These are phyloP conservation scores for Phoxinus phoxinus DNA, from an alignment of 2,113 vertebrate genomes.

Conservation along the genomic window DNA sequence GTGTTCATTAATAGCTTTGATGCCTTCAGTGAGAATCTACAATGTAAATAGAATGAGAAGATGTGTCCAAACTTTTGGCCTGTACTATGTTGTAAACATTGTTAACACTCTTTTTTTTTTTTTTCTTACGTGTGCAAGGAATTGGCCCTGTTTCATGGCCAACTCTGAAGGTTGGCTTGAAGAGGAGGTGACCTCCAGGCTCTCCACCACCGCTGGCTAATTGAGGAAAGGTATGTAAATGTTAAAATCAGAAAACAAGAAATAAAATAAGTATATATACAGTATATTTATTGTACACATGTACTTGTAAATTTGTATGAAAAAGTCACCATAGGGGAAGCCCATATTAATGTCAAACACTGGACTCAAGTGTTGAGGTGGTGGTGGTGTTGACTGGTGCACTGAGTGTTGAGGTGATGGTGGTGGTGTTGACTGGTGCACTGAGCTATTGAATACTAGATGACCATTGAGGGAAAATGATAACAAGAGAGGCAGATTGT, in stretches of 20 bases:
- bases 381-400: not conserved
- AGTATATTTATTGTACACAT: constrained; percentile 5
- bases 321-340: constrained; percentile 1
- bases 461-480: too few species aligned
- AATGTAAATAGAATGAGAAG: too few species aligned
- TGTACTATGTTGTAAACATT: too few species aligned
- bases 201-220: too few species aligned
- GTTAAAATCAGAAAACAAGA: too few species aligned
- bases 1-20: too few species aligned
- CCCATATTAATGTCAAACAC: constrained; percentile 5
- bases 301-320: not conserved
- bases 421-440: not conserved
- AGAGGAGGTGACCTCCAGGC: too few species aligned
- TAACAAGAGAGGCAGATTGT: too few species aligned
- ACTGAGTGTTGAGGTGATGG: not conserved
- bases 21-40: too few species aligned
- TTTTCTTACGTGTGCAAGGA: not conserved
- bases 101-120: not conserved
- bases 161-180: not conserved
- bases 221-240: too few species aligned
- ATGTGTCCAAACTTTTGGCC: too few species aligned
- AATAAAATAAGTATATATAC: not conserved
- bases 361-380: not conserved
- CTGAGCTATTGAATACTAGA: not conserved
- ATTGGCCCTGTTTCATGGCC: not conserved